Evolutionary conservation across 2,113 vertebrate genomes (phyloP), one percentile per base, ranked within the genome.

Genomic region (Aldabrachelys gigantea): DNA sequence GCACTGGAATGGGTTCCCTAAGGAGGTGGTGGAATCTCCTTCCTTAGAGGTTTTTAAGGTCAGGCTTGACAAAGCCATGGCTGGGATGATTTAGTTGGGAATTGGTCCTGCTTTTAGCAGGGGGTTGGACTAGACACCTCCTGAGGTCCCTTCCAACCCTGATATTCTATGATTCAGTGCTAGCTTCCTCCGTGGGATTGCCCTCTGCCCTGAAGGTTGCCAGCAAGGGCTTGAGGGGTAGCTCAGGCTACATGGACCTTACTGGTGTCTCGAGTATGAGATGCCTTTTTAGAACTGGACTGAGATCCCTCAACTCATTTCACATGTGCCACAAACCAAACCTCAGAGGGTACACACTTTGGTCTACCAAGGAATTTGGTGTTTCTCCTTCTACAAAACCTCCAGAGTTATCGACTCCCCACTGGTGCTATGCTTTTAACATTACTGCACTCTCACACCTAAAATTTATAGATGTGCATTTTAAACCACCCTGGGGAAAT

Each of bases 401-500:
- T 96, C 57, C 79, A 83, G 84, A 93, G 69, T 35, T 47, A 47
- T n/a, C 62, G 4, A 31, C 12, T 85, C n/a, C 75, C 82, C 81
- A 49, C 27, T 92, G 76, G 35, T 13, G 9, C 11, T 69, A 6
- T 89, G 38, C 31, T 94, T 96, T 93, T 84, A 92, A 24, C 54
- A 79, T 87, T 94, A 89, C 65, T 95, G 50, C 47, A 91, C 85
- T 95, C 80, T 89, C 65, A n/a, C 16, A 84, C 80, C 59, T 50
- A 88, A 75, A 8, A 94, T 82, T 89, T 92, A 91, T 76, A 69
- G 31, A 87, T 52, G 44, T 69, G 90, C 13, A 17, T 47, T 95
- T 89, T 91, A 76, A 91, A 62, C 88, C 38, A 29, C 82, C 35
- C 89, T 80, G 54, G 27, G 38, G 81, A 96, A 91, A 91, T 80